Evolutionary conservation across 2,113 vertebrate species (phyloP), one percentile per base, ranked within the genome.

Genomic region (Sander lucioperca): DNA sequence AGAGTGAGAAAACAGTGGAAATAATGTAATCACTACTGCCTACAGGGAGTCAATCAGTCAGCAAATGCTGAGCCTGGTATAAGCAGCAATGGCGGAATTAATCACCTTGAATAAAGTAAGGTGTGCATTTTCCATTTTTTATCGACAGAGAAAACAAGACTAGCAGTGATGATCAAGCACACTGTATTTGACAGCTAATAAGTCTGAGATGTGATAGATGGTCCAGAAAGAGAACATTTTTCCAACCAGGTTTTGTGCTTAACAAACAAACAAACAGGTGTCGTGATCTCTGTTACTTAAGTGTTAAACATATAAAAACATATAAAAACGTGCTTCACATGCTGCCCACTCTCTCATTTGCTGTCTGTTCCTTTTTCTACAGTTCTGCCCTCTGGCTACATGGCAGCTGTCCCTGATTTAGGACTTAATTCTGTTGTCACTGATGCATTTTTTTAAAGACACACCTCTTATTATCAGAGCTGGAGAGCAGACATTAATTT

Each of bases 101-200:
- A 89, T 94, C 93, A 92, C 57, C 68, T 83, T 79, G 70, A 88
- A 87, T 82, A 85, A 91, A 89, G 74, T 87, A 57, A 74, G 74
- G 77, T 82, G 56, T 84, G 82, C 74, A 64, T 78, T 89, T 88
- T 83, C 74, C 14, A 3, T 80, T 73, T 80, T 85, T 69, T 86
- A 93, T 90, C 30, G 65, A 89, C 57, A 73, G 72, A 72, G 70
- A 70, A 91, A 88, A 91, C 83, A 82, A 78, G 68, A 78, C 67
- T 36, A 36, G 77, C 77, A 51, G 33, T 45, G 53, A 85, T 92
- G 84, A 93, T 92, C 70, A 88, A 91, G 82, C 85, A 53, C 80
- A 84, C 78, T 33, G 57, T 71, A 75, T 86, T 33, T 79, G 88
- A 85, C 86, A 85, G 47, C 84, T 92, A 88, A 90, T 90, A 89